phyloP scores from a whole-genome alignment of 2,113 vertebrate species.

The Forbesichthys agassizii region DNA sequence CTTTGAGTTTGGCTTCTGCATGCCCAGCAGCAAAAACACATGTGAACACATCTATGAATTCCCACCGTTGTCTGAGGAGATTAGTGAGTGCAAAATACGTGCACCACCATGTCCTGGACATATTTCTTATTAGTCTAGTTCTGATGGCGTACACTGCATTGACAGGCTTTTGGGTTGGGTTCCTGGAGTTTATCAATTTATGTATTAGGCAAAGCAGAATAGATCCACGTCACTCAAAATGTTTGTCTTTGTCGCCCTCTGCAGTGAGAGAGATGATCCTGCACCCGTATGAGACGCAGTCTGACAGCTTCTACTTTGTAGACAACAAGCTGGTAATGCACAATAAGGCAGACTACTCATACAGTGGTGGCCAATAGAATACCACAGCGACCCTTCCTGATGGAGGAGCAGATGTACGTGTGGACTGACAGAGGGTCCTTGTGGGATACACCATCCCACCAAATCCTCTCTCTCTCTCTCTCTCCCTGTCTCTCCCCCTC shows the following conservation, averaged over 20 bases:
- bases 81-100: slow-evolving; percentile 79
- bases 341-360: slow-evolving; percentile 99
- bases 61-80: slow-evolving; percentile 91
- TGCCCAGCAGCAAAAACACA: slow-evolving; percentile 97
- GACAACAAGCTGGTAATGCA: slow-evolving; percentile 99
- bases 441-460: slow-evolving; percentile 31
- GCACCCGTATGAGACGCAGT: slow-evolving; percentile 95
- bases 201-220: no score
- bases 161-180: no score
- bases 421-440: slow-evolving; percentile 36
- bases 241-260: slow-evolving; percentile 32
- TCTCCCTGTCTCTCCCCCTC: neutral
- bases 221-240: no score
- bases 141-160: no score
- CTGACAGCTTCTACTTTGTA: slow-evolving; percentile 99
- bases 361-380: slow-evolving; percentile 88
- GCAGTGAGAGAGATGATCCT: slow-evolving; percentile 95
- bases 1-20: slow-evolving; percentile 98
- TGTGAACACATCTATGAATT: slow-evolving; percentile 99
- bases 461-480: slow-evolving; percentile 3
- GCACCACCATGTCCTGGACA: neutral
- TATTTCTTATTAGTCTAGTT: no score
- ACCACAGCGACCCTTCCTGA: neutral
- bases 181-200: no score
- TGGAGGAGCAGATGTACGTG: slow-evolving; percentile 36